Evolutionary conservation across 2,888 invertebrate genomes (phyloP).

Genomic region (Hirtodrosophila trivittata): DNA sequence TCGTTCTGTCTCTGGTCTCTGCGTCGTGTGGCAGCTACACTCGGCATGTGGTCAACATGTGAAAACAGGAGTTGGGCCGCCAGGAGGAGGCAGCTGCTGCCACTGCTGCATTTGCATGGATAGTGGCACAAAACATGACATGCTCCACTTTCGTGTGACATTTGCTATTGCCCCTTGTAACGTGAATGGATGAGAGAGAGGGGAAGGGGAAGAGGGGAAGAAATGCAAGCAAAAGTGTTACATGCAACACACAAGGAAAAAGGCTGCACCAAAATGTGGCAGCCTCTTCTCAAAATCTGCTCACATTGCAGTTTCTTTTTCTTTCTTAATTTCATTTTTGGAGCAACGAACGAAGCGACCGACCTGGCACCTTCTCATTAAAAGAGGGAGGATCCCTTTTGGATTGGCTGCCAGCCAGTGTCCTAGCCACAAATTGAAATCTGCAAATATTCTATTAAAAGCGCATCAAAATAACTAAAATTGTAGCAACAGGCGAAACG

Average conservation of each 20-base stretch:
- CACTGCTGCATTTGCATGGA: slow-evolving; percentile 59
- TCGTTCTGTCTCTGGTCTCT: neutral
- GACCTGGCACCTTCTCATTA: too few relatives aligned
- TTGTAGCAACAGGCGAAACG: too few relatives aligned
- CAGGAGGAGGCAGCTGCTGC: slow-evolving; percentile 14
- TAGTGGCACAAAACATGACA: slow-evolving; percentile 62
- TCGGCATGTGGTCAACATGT: slow-evolving; percentile 68
- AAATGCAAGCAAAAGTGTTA: slow-evolving; percentile 54
- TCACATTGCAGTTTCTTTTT: slow-evolving; percentile 55
- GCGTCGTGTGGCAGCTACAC: slow-evolving; percentile 32
- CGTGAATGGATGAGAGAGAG: slow-evolving; percentile 1
- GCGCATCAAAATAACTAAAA: too few relatives aligned
- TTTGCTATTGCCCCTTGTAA: slow-evolving; percentile 35
- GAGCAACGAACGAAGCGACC: slow-evolving; percentile 28
- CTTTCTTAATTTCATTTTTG: too few relatives aligned
- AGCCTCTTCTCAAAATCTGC: slow-evolving; percentile 18
- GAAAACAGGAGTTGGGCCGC: slow-evolving; percentile 4
- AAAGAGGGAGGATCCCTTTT: too few relatives aligned
- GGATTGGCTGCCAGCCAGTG: too few relatives aligned
- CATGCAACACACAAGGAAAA: slow-evolving; percentile 49
- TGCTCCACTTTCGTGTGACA: slow-evolving; percentile 74
- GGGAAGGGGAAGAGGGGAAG: neutral
- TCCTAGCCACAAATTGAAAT: too few relatives aligned
- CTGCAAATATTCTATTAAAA: too few relatives aligned
- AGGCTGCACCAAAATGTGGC: slow-evolving; percentile 37